Evolutionary conservation across 2,113 vertebrate species (phyloP), one percentile per base, ranked within the genome.

Genomic region (Psilopsiagon aymara): DNA sequence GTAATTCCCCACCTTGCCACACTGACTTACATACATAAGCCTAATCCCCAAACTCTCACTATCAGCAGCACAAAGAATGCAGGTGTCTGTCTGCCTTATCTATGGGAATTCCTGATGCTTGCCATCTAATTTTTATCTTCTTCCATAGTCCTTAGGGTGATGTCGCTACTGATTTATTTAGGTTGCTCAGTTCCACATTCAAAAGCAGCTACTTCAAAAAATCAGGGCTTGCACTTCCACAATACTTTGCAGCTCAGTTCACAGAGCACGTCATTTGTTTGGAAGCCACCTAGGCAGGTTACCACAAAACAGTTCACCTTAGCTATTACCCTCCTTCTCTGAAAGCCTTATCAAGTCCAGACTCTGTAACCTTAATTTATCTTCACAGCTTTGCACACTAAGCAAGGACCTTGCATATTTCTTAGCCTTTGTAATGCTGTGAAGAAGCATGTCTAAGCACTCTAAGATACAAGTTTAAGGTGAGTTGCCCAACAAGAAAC

Each of bases 151-250:
- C 17, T 79, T 47, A 60, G 4, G 44, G 11, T 12, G 20, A 90
- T 68, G 7, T 7, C 16, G 27, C 27, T 77, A 35, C 12, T 17
- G 35, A 73, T 83, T 35, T 73, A 39, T 29, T 55, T 1, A 73
- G 23, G 23, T 35, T 69, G 23, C 16, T 94, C 53, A 47, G 31
- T 29, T 82, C 25, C 57, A 82, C 23, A 16, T 51, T 75, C 17
- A 37, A 88, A 91, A 94, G 31, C 51, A 92, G 46, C 8, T 59
- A 11, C 41, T 82, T 78, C 75, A 70, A 79, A 75, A 92, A 90
- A 85, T 37, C 17, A 75, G 14, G 29, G 43, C 12, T 60, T 67
- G 16, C 20, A 44, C 17, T 92, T 75, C 51, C 17, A 4, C 8
- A 66, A 47, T 3, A 55, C n/a, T 87, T 37, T 14, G 35, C 46